Evolutionary conservation across 2,113 vertebrate genomes (phyloP).

Genomic region (Zapus hudsonius): DNA sequence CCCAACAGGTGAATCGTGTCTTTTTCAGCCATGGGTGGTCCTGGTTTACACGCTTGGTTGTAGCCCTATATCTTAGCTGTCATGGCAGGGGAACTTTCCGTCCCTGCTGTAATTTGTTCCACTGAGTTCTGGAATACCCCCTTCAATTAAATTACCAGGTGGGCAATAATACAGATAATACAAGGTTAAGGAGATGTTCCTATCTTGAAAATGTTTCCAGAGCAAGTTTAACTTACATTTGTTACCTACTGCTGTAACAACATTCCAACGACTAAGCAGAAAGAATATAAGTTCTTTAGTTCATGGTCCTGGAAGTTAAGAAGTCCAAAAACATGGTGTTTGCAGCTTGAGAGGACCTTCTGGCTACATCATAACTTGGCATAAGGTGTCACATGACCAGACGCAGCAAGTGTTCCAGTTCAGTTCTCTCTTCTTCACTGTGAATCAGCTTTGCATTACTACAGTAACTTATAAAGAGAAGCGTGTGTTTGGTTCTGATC

Average conservation of each 20-base stretch:
- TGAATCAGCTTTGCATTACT: neutral
- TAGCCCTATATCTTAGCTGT: neutral
- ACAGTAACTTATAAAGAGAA: neutral
- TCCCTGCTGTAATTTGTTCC: accelerated
- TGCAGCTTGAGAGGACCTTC: neutral
- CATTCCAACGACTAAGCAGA: neutral
- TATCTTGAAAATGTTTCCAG: neutral
- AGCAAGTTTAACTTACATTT: neutral
- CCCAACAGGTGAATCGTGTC: accelerated
- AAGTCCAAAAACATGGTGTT: neutral
- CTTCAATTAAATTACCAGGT: neutral
- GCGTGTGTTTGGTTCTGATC: neutral
- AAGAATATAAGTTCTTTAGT: neutral
- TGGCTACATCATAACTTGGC: neutral
- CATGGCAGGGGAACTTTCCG: too few species aligned
- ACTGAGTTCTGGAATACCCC: neutral
- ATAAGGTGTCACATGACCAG: neutral
- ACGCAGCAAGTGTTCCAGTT: too few species aligned
- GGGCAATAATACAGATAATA: neutral
- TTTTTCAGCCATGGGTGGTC: neutral
- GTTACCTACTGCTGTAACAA: neutral
- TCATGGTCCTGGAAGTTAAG: neutral
- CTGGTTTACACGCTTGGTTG: accelerated
- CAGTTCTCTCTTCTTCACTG: neutral
- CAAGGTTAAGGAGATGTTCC: neutral